Percentiles rank a stretch among this genome's conserved stretches.
phyloP scores from a whole-genome alignment of 2,888 invertebrate species.

The Lamellibrachia satsuma region DNA sequence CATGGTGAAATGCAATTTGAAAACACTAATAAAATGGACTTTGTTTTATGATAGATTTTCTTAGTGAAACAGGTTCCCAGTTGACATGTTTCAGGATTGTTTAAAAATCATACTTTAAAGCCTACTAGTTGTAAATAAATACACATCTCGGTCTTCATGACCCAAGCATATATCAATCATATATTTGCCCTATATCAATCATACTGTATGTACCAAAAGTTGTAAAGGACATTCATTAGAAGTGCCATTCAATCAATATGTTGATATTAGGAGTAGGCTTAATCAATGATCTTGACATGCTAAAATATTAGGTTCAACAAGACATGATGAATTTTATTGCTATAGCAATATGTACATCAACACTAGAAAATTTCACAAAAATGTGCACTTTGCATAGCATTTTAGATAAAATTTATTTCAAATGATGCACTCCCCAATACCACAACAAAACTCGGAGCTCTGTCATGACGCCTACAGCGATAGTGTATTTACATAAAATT shows the following conservation, averaged over 20 bases:
- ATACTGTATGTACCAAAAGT: too few relatives aligned
- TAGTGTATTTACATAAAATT: neutral
- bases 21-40: too few relatives aligned
- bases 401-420: constrained; percentile 4
- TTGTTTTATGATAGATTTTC: too few relatives aligned
- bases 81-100: neutral
- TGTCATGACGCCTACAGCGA: neutral
- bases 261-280: neutral
- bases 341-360: constrained; percentile 6
- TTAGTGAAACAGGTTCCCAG: neutral
- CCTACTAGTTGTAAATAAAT: too few relatives aligned
- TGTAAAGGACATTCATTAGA: too few relatives aligned
- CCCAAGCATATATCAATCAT: too few relatives aligned
- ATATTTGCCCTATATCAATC: too few relatives aligned
- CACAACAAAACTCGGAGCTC: neutral
- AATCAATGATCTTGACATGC: neutral
- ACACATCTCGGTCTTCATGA: too few relatives aligned
- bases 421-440: neutral
- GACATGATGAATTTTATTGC: constrained; percentile 13
- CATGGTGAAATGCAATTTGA: too few relatives aligned
- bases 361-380: constrained; percentile 6
- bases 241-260: too few relatives aligned
- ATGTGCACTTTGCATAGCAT: constrained; percentile 13
- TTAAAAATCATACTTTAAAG: too few relatives aligned
- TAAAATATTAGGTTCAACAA: neutral